Evolutionary conservation across 2,888 invertebrate species (phyloP).

Genomic region (Dysmachus trigonus): DNA sequence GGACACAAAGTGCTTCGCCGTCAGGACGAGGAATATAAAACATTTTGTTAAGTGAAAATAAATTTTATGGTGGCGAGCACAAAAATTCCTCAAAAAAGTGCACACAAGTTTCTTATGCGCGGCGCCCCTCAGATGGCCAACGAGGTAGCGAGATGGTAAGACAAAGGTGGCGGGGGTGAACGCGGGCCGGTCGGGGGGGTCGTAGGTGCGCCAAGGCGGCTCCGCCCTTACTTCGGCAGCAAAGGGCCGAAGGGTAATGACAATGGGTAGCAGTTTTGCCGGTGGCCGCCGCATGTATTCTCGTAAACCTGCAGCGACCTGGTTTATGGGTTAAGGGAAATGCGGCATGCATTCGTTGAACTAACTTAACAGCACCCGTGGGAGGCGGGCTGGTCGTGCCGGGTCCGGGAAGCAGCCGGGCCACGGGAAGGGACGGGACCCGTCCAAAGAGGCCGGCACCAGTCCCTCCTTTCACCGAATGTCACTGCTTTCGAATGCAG

Average conservation of each 20-base stretch:
- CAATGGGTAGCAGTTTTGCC: conserved; percentile 1
- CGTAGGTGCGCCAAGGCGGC: too few relatives aligned
- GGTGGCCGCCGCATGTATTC: conserved; percentile 13
- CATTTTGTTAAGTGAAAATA: conserved; percentile 54
- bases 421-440: neutral
- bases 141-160: neutral
- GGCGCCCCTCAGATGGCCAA: conserved; percentile 22
- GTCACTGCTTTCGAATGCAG: conserved; percentile 40
- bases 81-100: conserved; percentile 35
- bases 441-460: neutral
- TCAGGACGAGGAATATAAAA: conserved; percentile 50
- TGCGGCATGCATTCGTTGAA: conserved; percentile 34
- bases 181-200: neutral
- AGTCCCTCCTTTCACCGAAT: conserved; percentile 12
- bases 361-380: conserved; percentile 26
- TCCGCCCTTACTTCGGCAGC: neutral
- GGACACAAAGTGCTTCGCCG: conserved; percentile 32
- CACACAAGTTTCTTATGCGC: conserved; percentile 33
- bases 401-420: neutral
- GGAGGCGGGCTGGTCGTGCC: neutral
- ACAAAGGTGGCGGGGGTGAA: too few relatives aligned
- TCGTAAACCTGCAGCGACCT: conserved; percentile 36
- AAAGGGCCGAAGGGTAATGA: conserved; percentile 13
- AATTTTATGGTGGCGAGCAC: conserved; percentile 50
- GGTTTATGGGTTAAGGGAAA: conserved; percentile 33